Percentiles rank a stretch among this genome's conserved stretches.
Conservation (phyloP, 1,140 invertebrate species). For the Nebria ingens region DNA sequence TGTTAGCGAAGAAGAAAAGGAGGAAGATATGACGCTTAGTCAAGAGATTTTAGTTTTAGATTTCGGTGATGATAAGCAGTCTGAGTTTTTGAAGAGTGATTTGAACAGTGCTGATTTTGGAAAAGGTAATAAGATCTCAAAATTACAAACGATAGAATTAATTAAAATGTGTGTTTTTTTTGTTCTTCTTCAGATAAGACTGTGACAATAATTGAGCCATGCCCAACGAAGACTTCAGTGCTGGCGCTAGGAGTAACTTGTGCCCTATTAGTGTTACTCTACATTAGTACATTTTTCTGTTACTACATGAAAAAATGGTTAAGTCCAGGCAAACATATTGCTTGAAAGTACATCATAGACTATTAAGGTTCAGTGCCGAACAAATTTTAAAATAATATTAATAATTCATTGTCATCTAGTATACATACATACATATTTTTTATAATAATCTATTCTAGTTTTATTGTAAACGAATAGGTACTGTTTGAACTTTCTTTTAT, state of each 20-base stretch:
- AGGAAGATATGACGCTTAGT: constrained; percentile 86
- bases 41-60: constrained; percentile 88
- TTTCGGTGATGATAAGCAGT: constrained; percentile 79
- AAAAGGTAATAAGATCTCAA: constrained; percentile 40
- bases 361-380: no score
- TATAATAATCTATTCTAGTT: no score
- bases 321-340: constrained; percentile 67
- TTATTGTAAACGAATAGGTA: no score
- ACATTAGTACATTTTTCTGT: constrained; percentile 79
- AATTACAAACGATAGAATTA: neutral
- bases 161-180: constrained; percentile 12
- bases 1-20: constrained; percentile 45
- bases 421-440: no score
- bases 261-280: constrained; percentile 78
- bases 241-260: constrained; percentile 80
- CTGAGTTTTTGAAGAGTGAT: constrained; percentile 65
- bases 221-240: constrained; percentile 82
- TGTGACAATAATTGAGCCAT: constrained; percentile 74
- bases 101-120: constrained; percentile 62
- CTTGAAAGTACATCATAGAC: no score
- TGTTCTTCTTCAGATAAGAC: constrained; percentile 62
- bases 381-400: no score
- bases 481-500: neutral
- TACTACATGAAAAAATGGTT: constrained; percentile 89
- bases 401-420: no score